phyloP scores from a whole-genome alignment of 2,888 invertebrate species.

The Heliconius aoede region DNA sequence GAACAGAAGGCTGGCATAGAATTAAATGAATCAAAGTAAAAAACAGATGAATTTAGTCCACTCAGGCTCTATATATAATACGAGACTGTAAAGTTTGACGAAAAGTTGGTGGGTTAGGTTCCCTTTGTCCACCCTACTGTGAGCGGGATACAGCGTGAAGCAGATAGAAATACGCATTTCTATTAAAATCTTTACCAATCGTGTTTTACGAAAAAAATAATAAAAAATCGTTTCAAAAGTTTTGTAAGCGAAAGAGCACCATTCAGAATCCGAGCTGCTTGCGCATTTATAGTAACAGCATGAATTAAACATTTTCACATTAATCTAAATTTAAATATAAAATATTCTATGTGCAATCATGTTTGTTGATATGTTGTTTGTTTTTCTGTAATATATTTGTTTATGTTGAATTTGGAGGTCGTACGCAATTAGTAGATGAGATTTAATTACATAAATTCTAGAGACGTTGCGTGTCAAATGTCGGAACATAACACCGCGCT shows the following conservation, averaged over 20 bases:
- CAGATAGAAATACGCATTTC: background rate
- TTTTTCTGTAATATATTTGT: background rate
- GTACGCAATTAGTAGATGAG: no score
- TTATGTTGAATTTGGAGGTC: background rate
- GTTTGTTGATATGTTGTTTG: background rate
- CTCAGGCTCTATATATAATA: no score
- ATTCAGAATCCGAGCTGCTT: background rate
- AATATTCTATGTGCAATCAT: background rate
- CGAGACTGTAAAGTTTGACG: no score
- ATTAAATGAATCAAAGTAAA: no score
- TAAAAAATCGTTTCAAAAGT: background rate
- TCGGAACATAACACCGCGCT: no score
- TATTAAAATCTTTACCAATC: background rate
- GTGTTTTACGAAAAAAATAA: background rate
- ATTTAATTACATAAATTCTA: no score
- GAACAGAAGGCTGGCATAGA: no score
- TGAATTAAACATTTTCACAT: slow-evolving; percentile 18
- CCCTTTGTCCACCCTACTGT: no score
- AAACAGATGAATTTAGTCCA: no score
- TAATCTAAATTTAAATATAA: slow-evolving; percentile 6
- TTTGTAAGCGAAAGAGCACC: slow-evolving; percentile 10
- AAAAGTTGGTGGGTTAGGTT: no score
- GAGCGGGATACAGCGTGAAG: background rate
- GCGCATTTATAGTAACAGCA: background rate
- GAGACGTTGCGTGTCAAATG: no score